Evolutionary conservation across 2,888 invertebrate genomes (phyloP).

Genomic region (Halictus ligatus): DNA sequence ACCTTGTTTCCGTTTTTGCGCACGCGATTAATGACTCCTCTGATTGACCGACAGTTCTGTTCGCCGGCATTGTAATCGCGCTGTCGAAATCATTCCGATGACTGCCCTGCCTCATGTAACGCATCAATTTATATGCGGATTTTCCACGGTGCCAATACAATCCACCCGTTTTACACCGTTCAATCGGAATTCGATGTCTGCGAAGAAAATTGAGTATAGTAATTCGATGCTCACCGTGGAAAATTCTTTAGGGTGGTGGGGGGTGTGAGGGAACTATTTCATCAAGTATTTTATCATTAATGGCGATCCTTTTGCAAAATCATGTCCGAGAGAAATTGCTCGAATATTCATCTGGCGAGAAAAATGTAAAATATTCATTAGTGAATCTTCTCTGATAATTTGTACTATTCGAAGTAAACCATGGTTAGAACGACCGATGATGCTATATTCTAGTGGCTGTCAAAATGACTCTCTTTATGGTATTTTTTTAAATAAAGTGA

Average conservation of each 20-base stretch:
- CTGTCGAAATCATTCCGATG: neutral
- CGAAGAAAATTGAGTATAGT: neutral
- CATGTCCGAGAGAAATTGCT: neutral
- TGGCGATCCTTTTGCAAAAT: neutral
- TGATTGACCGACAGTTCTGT: constrained; percentile 52
- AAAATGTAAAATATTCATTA: neutral
- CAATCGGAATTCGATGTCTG: neutral
- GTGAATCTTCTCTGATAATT: neutral
- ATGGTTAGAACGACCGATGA: too few species aligned
- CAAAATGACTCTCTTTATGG: neutral
- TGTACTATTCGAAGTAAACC: too few species aligned
- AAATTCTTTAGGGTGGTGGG: neutral
- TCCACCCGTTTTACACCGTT: neutral
- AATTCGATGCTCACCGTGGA: neutral
- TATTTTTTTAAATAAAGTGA: neutral
- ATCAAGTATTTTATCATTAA: neutral
- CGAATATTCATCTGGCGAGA: neutral
- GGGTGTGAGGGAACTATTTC: neutral
- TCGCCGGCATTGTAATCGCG: constrained; percentile 33
- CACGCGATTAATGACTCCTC: constrained; percentile 38
- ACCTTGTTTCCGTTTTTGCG: constrained; percentile 54
- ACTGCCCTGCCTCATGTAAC: neutral
- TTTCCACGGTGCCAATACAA: neutral
- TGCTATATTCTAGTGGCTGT: neutral
- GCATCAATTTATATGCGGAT: neutral